Evolutionary conservation across 2,113 vertebrate genomes (phyloP).

Genomic region (Gasterosteus aculeatus): DNA sequence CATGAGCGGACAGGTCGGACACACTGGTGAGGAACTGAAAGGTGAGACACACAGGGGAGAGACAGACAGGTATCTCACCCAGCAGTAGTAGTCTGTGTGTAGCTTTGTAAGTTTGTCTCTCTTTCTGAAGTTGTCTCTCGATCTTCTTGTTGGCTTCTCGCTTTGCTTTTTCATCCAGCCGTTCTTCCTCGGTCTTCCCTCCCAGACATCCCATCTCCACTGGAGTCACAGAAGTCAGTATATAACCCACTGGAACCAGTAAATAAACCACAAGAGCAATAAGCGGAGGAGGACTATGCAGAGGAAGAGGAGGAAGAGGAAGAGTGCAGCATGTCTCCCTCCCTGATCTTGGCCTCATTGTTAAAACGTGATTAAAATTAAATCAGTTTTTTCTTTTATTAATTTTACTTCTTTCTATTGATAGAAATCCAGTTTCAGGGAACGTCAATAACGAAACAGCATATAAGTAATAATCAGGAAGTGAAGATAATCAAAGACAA

Average conservation of each 20-base stretch:
- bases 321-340: too few relatives aligned
- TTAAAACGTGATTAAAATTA: too few relatives aligned
- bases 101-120: conserved; percentile 86
- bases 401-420: too few relatives aligned
- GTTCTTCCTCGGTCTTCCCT: conserved; percentile 74
- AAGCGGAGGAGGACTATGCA: too few relatives aligned
- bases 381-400: too few relatives aligned
- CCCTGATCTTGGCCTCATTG: too few relatives aligned
- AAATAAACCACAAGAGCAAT: not conserved
- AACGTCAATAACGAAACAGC: too few relatives aligned
- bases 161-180: conserved; percentile 72
- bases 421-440: too few relatives aligned
- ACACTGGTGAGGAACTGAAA: not conserved
- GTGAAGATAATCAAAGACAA: too few relatives aligned
- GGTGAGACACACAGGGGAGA: not conserved
- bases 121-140: conserved; percentile 79
- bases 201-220: conserved; percentile 76
- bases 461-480: too few relatives aligned
- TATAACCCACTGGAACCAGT: not conserved
- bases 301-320: too few relatives aligned
- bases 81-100: conserved; percentile 90
- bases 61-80: conserved; percentile 78
- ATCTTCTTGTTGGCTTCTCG: conserved; percentile 77
- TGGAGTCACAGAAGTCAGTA: conserved; percentile 12
- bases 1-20: not conserved